phyloP scores from a whole-genome alignment of 2,797 vertebrate species.

The Danio kyathit region DNA sequence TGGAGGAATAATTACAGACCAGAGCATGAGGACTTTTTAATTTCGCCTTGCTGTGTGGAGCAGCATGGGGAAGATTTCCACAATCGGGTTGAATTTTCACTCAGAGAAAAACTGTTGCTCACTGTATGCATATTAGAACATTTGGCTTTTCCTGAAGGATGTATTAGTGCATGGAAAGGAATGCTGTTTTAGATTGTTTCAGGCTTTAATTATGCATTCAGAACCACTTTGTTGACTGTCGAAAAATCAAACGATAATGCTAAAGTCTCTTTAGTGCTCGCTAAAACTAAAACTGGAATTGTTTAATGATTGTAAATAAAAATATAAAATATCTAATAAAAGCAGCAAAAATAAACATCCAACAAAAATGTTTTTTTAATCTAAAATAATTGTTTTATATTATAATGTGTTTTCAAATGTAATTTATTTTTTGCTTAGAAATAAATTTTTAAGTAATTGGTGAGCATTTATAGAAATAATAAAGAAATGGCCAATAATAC shows the following conservation, averaged over 20 bases:
- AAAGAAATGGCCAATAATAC: no score
- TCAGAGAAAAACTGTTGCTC: background rate
- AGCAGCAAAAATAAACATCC: no score
- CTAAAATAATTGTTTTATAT: background rate
- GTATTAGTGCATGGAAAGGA: background rate
- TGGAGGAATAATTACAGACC: slow-evolving; percentile 68
- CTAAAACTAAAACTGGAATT: no score
- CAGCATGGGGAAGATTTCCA: slow-evolving; percentile 60
- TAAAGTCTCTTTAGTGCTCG: background rate
- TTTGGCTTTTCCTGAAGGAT: background rate
- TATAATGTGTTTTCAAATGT: background rate
- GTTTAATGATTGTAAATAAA: no score
- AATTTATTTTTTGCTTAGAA: background rate
- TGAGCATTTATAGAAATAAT: no score
- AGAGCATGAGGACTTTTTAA: slow-evolving; percentile 66
- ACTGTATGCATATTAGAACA: background rate
- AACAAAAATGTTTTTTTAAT: no score
- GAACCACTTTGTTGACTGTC: background rate
- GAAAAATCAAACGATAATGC: background rate
- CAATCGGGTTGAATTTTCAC: slow-evolving; percentile 63
- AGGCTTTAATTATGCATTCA: no score
- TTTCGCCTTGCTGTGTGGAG: slow-evolving; percentile 62
- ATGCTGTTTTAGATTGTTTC: background rate
- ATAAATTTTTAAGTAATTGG: background rate
- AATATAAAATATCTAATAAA: no score